Evolutionary conservation across 2,888 invertebrate species (phyloP).

Genomic region (Zygogramma bicolorata): DNA sequence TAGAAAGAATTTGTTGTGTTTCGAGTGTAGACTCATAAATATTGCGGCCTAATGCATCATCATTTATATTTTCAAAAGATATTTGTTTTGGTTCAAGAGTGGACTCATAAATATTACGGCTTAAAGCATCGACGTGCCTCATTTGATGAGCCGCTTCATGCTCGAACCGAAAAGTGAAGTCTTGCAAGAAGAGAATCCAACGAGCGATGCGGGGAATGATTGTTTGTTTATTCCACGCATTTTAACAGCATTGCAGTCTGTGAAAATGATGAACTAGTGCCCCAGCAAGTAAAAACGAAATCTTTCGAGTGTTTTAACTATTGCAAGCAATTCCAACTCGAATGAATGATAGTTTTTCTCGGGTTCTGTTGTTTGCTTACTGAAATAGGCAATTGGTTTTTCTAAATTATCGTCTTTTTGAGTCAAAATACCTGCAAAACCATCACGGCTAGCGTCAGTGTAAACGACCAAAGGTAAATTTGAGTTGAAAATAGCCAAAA

Average conservation of each 20-base stretch:
- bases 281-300: slow-evolving; percentile 31
- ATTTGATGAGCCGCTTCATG: no score
- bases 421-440: slow-evolving; percentile 34
- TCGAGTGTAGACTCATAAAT: not conserved
- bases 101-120: no score
- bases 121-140: no score
- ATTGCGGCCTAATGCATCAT: no score
- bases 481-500: not conserved
- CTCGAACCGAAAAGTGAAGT: no score
- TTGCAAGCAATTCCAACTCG: slow-evolving; percentile 33
- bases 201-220: slow-evolving; percentile 12
- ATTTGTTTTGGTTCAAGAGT: no score
- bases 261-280: slow-evolving; percentile 25
- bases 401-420: slow-evolving; percentile 26
- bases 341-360: slow-evolving; percentile 35
- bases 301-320: slow-evolving; percentile 30
- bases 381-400: slow-evolving; percentile 30
- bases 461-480: slow-evolving; percentile 3
- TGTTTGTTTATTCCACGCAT: not conserved
- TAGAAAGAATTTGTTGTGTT: not conserved
- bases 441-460: slow-evolving; percentile 37
- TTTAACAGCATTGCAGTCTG: slow-evolving; percentile 33
- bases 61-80: no score
- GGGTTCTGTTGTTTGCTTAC: slow-evolving; percentile 30
- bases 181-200: not conserved